A percentile compares a stretch with the other conserved stretches of the same genome.
Conservation (phyloP, 2,888 invertebrate species). For the Creontiades dilutus region DNA sequence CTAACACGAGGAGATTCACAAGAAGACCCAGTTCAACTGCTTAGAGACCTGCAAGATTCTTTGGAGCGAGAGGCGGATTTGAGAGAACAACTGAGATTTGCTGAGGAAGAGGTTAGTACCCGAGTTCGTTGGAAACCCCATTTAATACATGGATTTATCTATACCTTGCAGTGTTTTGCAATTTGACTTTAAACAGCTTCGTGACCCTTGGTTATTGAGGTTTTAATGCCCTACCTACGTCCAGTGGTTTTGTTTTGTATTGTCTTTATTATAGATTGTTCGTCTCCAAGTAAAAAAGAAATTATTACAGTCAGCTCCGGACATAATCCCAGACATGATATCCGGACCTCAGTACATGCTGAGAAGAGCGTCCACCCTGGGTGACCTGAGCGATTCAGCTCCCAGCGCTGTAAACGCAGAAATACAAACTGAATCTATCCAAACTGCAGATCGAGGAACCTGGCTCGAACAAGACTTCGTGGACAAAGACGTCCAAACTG, state of each 20-base stretch:
- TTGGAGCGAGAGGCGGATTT: slow-evolving; percentile 95
- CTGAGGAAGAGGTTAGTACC: slow-evolving; percentile 89
- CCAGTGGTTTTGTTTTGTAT: slow-evolving; percentile 67
- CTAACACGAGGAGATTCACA: slow-evolving; percentile 88
- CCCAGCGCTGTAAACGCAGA: not conserved
- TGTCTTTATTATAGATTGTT: slow-evolving; percentile 74
- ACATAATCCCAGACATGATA: slow-evolving; percentile 52
- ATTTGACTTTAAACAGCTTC: slow-evolving; percentile 8
- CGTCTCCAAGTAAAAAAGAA: slow-evolving; percentile 74
- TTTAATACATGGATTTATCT: not conserved
- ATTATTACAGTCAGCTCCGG: slow-evolving; percentile 70
- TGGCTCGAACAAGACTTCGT: slow-evolving; percentile 56
- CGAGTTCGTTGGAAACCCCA: not conserved
- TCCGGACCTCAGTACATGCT: not conserved
- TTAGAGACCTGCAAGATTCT: slow-evolving; percentile 93
- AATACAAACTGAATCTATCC: slow-evolving; percentile 9
- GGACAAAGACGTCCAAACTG: slow-evolving; percentile 35
- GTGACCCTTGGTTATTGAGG: not conserved
- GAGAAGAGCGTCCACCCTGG: not conserved
- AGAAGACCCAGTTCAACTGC: slow-evolving; percentile 89
- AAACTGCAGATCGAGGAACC: slow-evolving; percentile 49
- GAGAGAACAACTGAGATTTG: slow-evolving; percentile 93
- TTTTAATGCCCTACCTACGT: slow-evolving; percentile 25
- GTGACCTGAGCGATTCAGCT: not conserved
- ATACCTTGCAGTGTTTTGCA: not conserved